Evolutionary conservation across 2,113 vertebrate genomes (phyloP).

Genomic region (Paratilapia polleni): DNA sequence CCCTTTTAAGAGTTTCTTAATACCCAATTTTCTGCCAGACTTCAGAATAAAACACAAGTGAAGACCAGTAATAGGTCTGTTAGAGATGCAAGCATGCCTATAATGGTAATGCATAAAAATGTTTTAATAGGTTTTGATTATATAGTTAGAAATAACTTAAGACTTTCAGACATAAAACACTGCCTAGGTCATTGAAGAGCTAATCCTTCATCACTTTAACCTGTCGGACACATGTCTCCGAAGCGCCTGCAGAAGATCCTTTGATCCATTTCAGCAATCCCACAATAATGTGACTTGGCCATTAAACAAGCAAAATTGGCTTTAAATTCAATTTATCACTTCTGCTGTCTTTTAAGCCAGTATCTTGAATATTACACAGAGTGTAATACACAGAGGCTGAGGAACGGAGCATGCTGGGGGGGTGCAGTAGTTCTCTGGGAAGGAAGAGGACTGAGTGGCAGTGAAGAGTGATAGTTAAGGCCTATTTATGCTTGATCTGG

Average conservation of each 20-base stretch:
- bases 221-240: background rate
- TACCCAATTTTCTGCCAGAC: background rate
- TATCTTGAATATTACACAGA: background rate
- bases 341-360: background rate
- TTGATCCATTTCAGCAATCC: constrained; percentile 16
- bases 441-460: background rate
- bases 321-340: constrained; percentile 8
- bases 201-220: constrained; percentile 18
- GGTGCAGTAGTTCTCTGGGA: background rate
- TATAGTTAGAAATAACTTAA: constrained; percentile 17
- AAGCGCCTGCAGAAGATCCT: constrained; percentile 6
- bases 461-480: constrained; percentile 10
- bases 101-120: background rate
- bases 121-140: constrained; percentile 15
- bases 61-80: background rate
- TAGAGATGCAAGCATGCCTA: background rate
- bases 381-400: background rate
- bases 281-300: constrained; percentile 1
- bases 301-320: background rate
- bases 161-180: constrained; percentile 14
- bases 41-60: background rate
- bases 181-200: background rate
- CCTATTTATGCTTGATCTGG: constrained; percentile 15
- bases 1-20: background rate
- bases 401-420: background rate